A percentile compares a stretch with the other conserved stretches of the same genome.
phyloP scores from a whole-genome alignment of 2,113 vertebrate species.

The Xenopus borealis region DNA sequence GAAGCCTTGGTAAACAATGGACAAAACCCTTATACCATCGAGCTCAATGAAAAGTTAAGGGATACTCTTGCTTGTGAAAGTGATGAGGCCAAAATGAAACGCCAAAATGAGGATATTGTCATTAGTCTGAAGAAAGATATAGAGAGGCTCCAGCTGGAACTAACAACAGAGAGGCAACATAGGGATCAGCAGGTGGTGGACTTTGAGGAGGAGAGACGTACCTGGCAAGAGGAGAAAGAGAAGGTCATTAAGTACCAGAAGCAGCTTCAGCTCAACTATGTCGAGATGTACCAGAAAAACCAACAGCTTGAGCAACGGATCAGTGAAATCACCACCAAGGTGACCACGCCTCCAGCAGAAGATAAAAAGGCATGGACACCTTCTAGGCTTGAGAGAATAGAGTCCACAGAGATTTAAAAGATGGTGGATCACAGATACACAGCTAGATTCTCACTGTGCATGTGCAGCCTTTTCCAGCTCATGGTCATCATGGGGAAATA shows the following conservation, averaged over 20 bases:
- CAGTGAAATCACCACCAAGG: constrained; percentile 75
- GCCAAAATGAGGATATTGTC: constrained; percentile 78
- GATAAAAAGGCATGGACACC: constrained; percentile 91
- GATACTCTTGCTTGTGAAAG: constrained; percentile 74
- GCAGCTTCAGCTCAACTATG: constrained; percentile 93
- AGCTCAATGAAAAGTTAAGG: constrained; percentile 61
- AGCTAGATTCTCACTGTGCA: constrained; percentile 51
- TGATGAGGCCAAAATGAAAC: constrained; percentile 92
- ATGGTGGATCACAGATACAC: constrained; percentile 9
- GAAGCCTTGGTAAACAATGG: constrained; percentile 75
- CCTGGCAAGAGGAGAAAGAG: constrained; percentile 97
- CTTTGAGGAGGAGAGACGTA: constrained; percentile 89
- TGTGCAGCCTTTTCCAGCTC: constrained; percentile 59
- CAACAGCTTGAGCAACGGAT: constrained; percentile 88
- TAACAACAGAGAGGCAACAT: constrained; percentile 85
- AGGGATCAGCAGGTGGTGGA: constrained; percentile 87
- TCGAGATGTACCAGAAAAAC: constrained; percentile 97
- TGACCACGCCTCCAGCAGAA: constrained; percentile 64
- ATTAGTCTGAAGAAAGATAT: constrained; percentile 77
- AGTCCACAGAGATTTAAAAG: constrained; percentile 93
- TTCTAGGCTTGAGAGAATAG: constrained; percentile 90
- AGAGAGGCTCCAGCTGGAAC: constrained; percentile 81
- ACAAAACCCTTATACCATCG: constrained; percentile 57
- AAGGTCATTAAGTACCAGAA: constrained; percentile 96
- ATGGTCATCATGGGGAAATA: constrained; percentile 50